A percentile compares a stretch with the other conserved stretches of the same genome.
Conservation (phyloP, 2,113 vertebrate genomes). For the Gasterosteus nipponicus region DNA sequence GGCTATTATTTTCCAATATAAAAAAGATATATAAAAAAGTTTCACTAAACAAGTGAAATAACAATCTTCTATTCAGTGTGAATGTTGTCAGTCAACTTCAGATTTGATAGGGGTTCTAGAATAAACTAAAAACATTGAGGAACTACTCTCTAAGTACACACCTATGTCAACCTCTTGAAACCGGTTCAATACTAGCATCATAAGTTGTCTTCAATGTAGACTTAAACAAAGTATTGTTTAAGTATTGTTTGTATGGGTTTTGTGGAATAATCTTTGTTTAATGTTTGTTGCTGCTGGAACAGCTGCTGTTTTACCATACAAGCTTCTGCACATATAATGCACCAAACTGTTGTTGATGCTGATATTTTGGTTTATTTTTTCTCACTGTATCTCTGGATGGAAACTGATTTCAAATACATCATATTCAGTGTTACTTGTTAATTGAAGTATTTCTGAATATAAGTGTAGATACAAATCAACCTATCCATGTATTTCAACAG, state of each 20-base stretch:
- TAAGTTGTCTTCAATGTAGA: not conserved
- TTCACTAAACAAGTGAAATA: too few relatives aligned
- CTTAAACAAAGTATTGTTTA: not conserved
- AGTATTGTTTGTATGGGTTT: constrained; percentile 1
- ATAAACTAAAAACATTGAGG: not conserved
- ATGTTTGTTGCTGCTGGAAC: constrained; percentile 27
- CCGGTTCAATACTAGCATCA: not conserved
- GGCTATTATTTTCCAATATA: too few relatives aligned
- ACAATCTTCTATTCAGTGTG: too few relatives aligned
- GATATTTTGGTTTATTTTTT: not conserved
- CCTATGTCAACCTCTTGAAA: not conserved
- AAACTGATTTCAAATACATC: not conserved
- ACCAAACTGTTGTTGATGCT: not conserved
- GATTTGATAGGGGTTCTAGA: too few relatives aligned
- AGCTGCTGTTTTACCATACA: not conserved
- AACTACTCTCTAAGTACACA: not conserved
- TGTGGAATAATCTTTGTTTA: constrained; percentile 21
- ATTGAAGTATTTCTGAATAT: not conserved
- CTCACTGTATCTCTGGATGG: not conserved
- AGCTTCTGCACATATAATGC: not conserved
- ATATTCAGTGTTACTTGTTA: not conserved
- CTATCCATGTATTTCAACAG: constrained; percentile 70
- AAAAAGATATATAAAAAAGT: too few relatives aligned
- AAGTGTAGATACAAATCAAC: not conserved
- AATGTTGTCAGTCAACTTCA: too few relatives aligned